These are phyloP conservation scores for Onychostoma macrolepis DNA, from an alignment of 2,113 vertebrate species.

Conservation along the genomic window DNA sequence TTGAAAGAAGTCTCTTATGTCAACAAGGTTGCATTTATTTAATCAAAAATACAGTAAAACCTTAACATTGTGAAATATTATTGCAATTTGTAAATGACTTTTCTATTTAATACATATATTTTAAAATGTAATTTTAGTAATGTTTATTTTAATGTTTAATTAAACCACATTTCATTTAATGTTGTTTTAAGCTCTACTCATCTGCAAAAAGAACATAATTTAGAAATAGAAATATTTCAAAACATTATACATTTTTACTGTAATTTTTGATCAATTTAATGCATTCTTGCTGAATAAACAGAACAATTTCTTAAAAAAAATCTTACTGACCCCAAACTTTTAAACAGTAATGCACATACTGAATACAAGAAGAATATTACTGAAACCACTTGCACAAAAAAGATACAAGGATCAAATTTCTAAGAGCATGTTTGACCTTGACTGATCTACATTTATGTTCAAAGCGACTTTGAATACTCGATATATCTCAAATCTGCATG, in stretches of 20 bases:
- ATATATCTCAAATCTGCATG: neutral
- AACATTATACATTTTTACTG: neutral
- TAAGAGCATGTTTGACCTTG: neutral
- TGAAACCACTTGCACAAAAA: neutral
- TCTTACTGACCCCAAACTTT: neutral
- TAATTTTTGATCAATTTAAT: neutral
- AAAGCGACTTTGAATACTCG: neutral
- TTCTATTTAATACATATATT: neutral
- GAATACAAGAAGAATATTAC: neutral
- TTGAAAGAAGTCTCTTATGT: neutral
- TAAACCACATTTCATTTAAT: too few species aligned
- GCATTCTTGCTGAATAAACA: neutral
- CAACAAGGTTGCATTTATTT: neutral
- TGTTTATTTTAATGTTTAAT: too few species aligned
- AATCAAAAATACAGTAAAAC: neutral
- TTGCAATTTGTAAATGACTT: neutral
- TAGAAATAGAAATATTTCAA: neutral
- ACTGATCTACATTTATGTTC: constrained; percentile 7
- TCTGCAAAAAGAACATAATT: neutral
- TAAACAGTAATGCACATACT: neutral
- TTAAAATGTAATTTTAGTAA: neutral
- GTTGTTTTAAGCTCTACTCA: too few species aligned
- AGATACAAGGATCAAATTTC: neutral
- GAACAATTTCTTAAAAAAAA: neutral
- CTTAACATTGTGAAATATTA: neutral